Percentiles rank a stretch among this genome's conserved stretches.
Conservation (phyloP, 2,888 invertebrate genomes). For the Tiphia femorata region DNA sequence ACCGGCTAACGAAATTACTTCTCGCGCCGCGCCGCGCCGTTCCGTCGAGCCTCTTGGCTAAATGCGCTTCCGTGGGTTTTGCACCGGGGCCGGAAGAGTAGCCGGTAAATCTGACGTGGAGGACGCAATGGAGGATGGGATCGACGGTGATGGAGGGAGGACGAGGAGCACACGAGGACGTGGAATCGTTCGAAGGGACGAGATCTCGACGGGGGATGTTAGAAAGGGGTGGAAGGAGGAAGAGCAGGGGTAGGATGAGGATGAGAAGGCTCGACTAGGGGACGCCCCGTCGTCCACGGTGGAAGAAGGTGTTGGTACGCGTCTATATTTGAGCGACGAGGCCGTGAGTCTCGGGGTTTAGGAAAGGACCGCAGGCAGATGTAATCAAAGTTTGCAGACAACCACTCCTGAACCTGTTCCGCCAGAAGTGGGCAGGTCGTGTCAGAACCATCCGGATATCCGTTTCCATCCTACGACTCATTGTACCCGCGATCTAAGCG, state of each 20-base stretch:
- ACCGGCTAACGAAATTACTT: slow-evolving; percentile 46
- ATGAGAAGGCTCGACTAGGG: too few species aligned
- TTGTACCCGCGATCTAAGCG: too few species aligned
- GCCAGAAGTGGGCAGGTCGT: slow-evolving; percentile 36
- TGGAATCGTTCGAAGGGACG: too few species aligned
- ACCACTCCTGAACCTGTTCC: slow-evolving; percentile 45
- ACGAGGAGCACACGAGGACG: too few species aligned
- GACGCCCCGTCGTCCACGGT: slow-evolving; percentile 34
- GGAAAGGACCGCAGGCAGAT: slow-evolving; percentile 48
- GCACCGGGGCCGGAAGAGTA: slow-evolving; percentile 7
- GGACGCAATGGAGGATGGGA: background rate
- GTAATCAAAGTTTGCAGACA: slow-evolving; percentile 65
- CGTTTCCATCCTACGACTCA: slow-evolving; percentile 24
- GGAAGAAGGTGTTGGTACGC: slow-evolving; percentile 38
- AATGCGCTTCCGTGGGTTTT: slow-evolving; percentile 42
- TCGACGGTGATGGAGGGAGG: background rate
- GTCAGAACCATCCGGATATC: slow-evolving; percentile 52
- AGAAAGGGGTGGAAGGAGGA: background rate
- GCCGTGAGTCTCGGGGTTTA: too few species aligned
- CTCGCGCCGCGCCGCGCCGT: slow-evolving; percentile 43
- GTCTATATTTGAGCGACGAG: slow-evolving; percentile 37
- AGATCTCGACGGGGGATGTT: too few species aligned
- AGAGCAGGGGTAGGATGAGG: slow-evolving; percentile 5
- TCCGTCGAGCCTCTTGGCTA: slow-evolving; percentile 33
- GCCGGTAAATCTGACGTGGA: slow-evolving; percentile 24